Conservation (phyloP, 2,113 vertebrate genomes). For the Plectropomus leopardus region DNA sequence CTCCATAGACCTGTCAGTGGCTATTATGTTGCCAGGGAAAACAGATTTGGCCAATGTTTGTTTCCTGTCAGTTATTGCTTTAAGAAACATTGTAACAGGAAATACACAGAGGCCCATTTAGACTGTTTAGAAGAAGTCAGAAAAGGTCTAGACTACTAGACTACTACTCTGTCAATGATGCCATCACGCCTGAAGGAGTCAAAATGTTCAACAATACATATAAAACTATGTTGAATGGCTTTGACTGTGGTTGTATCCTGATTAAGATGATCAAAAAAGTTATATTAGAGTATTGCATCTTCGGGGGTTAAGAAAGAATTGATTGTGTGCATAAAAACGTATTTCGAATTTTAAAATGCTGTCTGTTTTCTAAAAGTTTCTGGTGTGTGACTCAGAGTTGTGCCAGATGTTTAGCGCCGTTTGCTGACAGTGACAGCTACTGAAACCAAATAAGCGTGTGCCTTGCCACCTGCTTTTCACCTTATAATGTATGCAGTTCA, state of each 20-base stretch:
- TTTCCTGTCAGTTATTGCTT: no score
- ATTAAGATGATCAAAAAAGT: background rate
- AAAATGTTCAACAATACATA: background rate
- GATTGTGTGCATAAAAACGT: background rate
- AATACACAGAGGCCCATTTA: no score
- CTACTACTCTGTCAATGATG: no score
- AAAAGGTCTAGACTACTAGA: no score
- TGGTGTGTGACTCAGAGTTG: background rate
- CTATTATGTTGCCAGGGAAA: no score
- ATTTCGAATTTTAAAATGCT: background rate
- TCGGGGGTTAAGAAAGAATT: background rate
- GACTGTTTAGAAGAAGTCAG: no score
- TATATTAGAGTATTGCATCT: background rate
- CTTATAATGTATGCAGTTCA: background rate
- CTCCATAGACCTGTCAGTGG: no score
- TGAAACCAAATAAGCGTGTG: background rate
- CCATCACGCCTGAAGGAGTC: background rate
- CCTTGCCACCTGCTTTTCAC: conserved; percentile 9
- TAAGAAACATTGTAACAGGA: no score
- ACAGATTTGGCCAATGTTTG: no score
- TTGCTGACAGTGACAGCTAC: background rate
- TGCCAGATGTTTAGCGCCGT: conserved; percentile 15
- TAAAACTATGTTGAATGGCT: background rate
- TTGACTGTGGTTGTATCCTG: background rate
- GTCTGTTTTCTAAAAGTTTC: background rate